These are phyloP conservation scores for Hippocampus barbouri DNA, from an alignment of 2,113 vertebrate species.

Conservation along the genomic window DNA sequence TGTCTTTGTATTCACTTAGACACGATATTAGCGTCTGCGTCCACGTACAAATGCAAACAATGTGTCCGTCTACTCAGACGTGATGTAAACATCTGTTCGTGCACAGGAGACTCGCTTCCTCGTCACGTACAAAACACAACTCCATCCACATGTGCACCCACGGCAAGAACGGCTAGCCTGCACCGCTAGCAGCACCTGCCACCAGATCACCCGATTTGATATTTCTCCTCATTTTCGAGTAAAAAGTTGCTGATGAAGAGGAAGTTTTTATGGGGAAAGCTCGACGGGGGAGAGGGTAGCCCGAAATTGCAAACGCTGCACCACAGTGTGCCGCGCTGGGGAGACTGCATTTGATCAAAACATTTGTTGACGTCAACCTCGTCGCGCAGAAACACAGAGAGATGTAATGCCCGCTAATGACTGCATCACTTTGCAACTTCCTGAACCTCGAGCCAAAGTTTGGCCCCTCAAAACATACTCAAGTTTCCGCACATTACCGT, in stretches of 20 bases:
- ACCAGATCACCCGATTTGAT: conserved; percentile 45
- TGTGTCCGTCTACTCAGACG: background rate
- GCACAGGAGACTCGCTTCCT: conserved; percentile 61
- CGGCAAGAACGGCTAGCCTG: conserved; percentile 52
- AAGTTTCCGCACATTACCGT: background rate
- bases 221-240: background rate
- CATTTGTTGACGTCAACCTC: conserved; percentile 28
- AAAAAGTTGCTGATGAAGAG: conserved; percentile 59
- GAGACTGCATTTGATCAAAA: conserved; percentile 53
- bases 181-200: conserved; percentile 55
- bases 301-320: conserved; percentile 52
- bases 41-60: background rate
- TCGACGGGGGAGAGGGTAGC: conserved; percentile 28
- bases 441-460: conserved; percentile 3
- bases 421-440: conserved; percentile 13
- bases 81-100: background rate
- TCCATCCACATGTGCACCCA: conserved; percentile 62
- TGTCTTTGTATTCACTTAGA: background rate
- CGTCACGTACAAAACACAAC: conserved; percentile 67
- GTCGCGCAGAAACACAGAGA: background rate
- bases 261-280: conserved; percentile 55
- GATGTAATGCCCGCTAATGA: conserved; percentile 42
- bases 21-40: too few relatives aligned
- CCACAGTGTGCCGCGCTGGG: conserved; percentile 29
- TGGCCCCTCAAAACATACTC: background rate